phyloP scores from a whole-genome alignment of 2,113 vertebrate species.

The Girardinichthys multiradiatus region DNA sequence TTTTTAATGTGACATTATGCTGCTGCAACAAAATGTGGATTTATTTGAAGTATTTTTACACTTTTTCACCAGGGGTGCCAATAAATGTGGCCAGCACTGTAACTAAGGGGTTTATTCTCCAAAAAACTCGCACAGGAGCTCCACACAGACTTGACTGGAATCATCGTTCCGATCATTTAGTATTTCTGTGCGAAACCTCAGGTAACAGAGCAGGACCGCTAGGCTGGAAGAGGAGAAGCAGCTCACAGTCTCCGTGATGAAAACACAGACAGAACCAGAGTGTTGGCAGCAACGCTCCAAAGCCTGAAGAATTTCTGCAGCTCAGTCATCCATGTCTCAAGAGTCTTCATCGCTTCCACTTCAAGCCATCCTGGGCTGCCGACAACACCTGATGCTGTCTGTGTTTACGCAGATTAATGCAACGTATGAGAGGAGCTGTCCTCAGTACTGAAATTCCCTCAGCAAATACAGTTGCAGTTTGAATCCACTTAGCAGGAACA shows the following conservation, averaged over 20 bases:
- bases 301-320: slow-evolving; percentile 43
- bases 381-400: slow-evolving; percentile 20
- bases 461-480: slow-evolving; percentile 44
- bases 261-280: slow-evolving; percentile 11
- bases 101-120: too few relatives aligned
- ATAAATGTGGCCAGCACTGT: too few relatives aligned
- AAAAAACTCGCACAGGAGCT: neutral
- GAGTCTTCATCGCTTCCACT: slow-evolving; percentile 55
- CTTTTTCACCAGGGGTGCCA: too few relatives aligned
- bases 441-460: slow-evolving; percentile 27
- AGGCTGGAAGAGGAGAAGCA: neutral
- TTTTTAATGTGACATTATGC: too few relatives aligned
- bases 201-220: slow-evolving; percentile 5
- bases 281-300: slow-evolving; percentile 65
- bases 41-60: too few relatives aligned
- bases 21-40: too few relatives aligned
- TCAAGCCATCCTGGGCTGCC: slow-evolving; percentile 22
- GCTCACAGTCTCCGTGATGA: slow-evolving; percentile 3
- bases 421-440: slow-evolving; percentile 16
- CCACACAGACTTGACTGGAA: neutral
- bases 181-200: neutral
- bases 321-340: slow-evolving; percentile 53
- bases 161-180: slow-evolving; percentile 2
- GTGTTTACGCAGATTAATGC: slow-evolving; percentile 8
- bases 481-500: neutral